A percentile compares a stretch with the other conserved stretches of the same genome.
Evolutionary conservation across 1,140 invertebrate genomes (phyloP).

Genomic region (Xylocopa sonorina): DNA sequence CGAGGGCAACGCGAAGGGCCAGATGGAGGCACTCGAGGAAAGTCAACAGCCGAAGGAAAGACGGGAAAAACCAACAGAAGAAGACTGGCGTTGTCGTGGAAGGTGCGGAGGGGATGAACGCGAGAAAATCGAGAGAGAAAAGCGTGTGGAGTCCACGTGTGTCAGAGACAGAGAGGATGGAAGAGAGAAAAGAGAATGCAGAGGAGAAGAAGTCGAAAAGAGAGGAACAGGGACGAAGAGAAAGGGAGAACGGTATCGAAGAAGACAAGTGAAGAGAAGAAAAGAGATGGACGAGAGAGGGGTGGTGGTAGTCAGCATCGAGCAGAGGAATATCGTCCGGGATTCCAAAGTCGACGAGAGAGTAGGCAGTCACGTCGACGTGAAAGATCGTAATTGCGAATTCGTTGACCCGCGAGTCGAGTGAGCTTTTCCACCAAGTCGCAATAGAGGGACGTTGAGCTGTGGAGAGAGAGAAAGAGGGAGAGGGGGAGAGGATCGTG

Average conservation of each 20-base stretch:
- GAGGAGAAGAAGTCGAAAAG: not conserved
- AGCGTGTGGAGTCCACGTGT: too few relatives aligned
- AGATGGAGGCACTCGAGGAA: not conserved
- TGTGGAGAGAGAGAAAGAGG: slow-evolving; percentile 7
- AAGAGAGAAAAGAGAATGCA: not conserved
- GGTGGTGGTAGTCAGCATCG: too few relatives aligned
- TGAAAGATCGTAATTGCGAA: slow-evolving; percentile 80
- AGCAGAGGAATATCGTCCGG: slow-evolving; percentile 17
- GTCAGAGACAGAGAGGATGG: not conserved
- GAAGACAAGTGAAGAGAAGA: too few relatives aligned
- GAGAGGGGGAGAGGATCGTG: slow-evolving; percentile 20
- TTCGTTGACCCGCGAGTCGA: slow-evolving; percentile 78
- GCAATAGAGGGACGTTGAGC: slow-evolving; percentile 37
- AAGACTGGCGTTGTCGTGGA: not conserved
- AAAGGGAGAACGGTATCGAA: too few relatives aligned
- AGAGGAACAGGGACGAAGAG: not conserved
- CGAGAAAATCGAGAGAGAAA: not conserved
- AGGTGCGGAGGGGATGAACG: slow-evolving; percentile 32
- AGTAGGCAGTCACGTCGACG: slow-evolving; percentile 72
- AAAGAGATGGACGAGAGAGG: not conserved
- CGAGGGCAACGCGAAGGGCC: not conserved
- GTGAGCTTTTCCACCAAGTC: slow-evolving; percentile 68
- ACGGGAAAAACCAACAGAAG: slow-evolving; percentile 18
- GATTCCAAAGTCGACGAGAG: slow-evolving; percentile 69
- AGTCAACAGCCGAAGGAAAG: slow-evolving; percentile 40